A percentile compares a stretch with the other conserved stretches of the same genome.
These are phyloP conservation scores for Xenotilapia caudafasciata DNA, from an alignment of 2,113 vertebrate species.

Conservation along the genomic window DNA sequence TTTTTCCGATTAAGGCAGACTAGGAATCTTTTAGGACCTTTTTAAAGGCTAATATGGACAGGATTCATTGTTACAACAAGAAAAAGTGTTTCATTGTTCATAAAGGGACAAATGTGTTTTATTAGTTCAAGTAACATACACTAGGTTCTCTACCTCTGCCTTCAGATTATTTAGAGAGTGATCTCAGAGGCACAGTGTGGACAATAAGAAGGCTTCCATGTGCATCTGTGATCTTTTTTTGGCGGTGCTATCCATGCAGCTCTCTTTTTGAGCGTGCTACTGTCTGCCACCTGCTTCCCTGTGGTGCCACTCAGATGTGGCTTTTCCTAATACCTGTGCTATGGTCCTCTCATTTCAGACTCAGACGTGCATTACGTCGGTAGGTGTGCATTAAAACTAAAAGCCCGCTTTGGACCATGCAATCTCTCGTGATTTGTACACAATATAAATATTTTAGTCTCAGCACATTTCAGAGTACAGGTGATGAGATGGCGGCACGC, in stretches of 20 bases:
- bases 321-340: constrained; percentile 42
- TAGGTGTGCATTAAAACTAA: constrained; percentile 42
- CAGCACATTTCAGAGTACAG: constrained; percentile 19
- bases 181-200: not conserved
- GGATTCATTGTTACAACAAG: not conserved
- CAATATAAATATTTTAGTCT: not conserved
- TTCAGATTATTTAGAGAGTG: not conserved
- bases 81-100: not conserved
- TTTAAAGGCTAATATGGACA: rapidly evolving
- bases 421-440: constrained; percentile 4
- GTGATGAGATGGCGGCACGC: constrained; percentile 14
- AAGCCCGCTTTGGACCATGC: constrained; percentile 1
- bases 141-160: not conserved
- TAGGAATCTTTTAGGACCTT: not conserved
- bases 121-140: not conserved
- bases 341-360: constrained; percentile 23
- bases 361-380: constrained; percentile 19
- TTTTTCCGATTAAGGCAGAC: not conserved
- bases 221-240: constrained; percentile 46
- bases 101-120: not conserved
- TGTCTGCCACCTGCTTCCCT: constrained; percentile 43
- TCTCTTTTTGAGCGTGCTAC: not conserved
- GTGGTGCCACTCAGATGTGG: constrained; percentile 47
- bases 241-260: constrained; percentile 24
- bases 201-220: constrained; percentile 24